Percentiles rank a stretch among this genome's conserved stretches.
Evolutionary conservation across 1,140 invertebrate genomes (phyloP).

Genomic region (Drosophila varians): DNA sequence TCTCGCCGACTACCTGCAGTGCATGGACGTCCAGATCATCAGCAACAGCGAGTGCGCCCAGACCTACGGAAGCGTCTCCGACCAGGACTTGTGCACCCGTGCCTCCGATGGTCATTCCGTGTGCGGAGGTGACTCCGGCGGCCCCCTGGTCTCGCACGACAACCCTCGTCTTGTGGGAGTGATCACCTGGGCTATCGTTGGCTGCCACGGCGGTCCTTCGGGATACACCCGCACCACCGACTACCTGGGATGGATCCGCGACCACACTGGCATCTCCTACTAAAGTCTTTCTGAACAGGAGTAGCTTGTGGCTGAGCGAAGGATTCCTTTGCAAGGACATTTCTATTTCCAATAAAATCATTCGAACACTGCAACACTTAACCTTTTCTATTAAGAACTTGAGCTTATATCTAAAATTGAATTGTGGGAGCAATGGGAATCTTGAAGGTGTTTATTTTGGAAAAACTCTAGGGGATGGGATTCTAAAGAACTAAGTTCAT

Average conservation of each 20-base stretch:
- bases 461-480: background rate
- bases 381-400: background rate
- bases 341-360: background rate
- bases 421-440: background rate
- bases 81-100: slow-evolving; percentile 27
- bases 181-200: slow-evolving; percentile 3
- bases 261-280: slow-evolving; percentile 46
- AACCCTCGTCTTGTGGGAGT: slow-evolving; percentile 34
- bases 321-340: background rate
- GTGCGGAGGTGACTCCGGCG: slow-evolving; percentile 37
- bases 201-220: slow-evolving; percentile 13
- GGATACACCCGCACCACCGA: slow-evolving; percentile 39
- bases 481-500: too few relatives aligned
- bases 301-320: background rate
- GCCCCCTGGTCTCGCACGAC: slow-evolving; percentile 38
- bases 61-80: slow-evolving; percentile 4
- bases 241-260: slow-evolving; percentile 34
- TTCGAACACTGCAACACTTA: background rate
- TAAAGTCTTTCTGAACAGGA: background rate
- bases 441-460: background rate
- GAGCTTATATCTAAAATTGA: background rate
- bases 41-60: slow-evolving; percentile 23
- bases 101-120: slow-evolving; percentile 4
- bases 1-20: slow-evolving; percentile 26
- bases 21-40: slow-evolving; percentile 29